phyloP scores from a whole-genome alignment of 2,888 invertebrate species.

The Patella pellucida region DNA sequence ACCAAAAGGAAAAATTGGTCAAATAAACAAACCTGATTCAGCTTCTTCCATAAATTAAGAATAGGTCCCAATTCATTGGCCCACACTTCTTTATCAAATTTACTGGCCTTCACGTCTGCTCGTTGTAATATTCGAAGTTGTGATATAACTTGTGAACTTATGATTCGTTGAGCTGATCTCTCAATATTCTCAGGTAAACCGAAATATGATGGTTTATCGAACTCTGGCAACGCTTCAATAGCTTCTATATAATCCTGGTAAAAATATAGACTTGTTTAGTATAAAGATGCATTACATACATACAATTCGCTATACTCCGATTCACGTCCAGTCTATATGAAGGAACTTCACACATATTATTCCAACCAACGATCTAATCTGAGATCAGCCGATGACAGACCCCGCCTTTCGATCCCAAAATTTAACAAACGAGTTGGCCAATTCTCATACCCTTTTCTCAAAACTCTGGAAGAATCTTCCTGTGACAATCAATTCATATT shows the following conservation, averaged over 20 bases:
- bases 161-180: slow-evolving; percentile 84
- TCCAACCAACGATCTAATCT: no score
- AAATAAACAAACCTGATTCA: slow-evolving; percentile 71
- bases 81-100: slow-evolving; percentile 75
- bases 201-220: slow-evolving; percentile 83
- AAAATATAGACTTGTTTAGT: not conserved
- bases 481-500: no score
- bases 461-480: no score
- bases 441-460: no score
- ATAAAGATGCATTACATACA: no score
- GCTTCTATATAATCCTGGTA: slow-evolving; percentile 78
- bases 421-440: no score
- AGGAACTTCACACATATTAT: no score
- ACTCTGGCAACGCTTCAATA: slow-evolving; percentile 80
- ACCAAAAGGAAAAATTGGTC: no score
- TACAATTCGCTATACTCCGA: no score
- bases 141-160: slow-evolving; percentile 76
- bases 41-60: slow-evolving; percentile 86
- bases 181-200: slow-evolving; percentile 90
- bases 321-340: no score
- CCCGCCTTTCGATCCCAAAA: no score
- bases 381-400: no score
- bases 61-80: slow-evolving; percentile 79
- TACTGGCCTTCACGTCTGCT: slow-evolving; percentile 70
- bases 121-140: slow-evolving; percentile 76